These are phyloP conservation scores for Brachionichthys hirsutus DNA, from an alignment of 2,113 vertebrate species.

Conservation along the genomic window DNA sequence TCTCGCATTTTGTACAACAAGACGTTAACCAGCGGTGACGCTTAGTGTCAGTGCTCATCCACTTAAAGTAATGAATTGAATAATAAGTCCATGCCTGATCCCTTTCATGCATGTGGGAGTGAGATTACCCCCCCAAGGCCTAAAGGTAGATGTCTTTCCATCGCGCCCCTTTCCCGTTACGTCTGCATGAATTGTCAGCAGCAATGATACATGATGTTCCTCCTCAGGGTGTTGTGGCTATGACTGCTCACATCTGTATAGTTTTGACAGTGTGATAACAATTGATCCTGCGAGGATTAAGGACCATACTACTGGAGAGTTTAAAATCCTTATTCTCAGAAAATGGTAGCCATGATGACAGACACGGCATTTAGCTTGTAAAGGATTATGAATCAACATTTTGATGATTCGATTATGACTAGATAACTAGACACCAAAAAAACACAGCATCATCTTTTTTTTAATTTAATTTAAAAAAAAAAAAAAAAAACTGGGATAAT, in stretches of 20 bases:
- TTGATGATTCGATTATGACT: background rate
- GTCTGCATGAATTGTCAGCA: constrained; percentile 45
- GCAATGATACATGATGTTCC: constrained; percentile 39
- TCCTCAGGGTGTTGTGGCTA: constrained; percentile 55
- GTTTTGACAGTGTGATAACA: constrained; percentile 76
- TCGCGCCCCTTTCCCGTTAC: constrained; percentile 53
- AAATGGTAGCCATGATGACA: background rate
- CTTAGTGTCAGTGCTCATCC: constrained; percentile 21
- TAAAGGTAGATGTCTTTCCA: constrained; percentile 36
- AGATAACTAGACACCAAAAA: no score
- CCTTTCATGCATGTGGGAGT: constrained; percentile 12
- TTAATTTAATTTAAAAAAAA: no score
- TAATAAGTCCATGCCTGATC: constrained; percentile 19
- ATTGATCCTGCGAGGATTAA: constrained; percentile 81
- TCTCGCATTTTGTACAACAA: constrained; percentile 14
- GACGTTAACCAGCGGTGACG: constrained; percentile 7
- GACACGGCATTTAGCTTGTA: background rate
- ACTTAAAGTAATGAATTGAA: constrained; percentile 12
- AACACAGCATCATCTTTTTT: no score
- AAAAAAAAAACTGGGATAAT: no score
- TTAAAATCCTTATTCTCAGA: background rate
- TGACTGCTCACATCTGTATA: constrained; percentile 60
- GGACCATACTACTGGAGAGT: constrained; percentile 59
- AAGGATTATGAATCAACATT: background rate
- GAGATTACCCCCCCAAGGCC: constrained; percentile 32